A percentile compares a stretch with the other conserved stretches of the same genome.
Conservation (phyloP, 1,140 invertebrate species). For the Drosophila cardini region DNA sequence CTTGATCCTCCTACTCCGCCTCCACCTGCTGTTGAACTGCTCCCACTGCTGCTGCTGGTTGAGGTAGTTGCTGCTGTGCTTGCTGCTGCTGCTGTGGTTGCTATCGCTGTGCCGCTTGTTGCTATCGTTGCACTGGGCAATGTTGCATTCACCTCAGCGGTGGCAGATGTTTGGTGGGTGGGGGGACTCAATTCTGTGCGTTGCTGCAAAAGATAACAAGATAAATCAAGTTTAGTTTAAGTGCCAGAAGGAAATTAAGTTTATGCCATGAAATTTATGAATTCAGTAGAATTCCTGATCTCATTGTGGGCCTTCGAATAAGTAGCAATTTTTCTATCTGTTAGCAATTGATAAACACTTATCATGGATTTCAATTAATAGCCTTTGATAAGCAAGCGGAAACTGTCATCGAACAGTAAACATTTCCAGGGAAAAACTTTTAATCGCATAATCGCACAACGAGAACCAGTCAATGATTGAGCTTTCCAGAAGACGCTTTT, state of each 20-base stretch:
- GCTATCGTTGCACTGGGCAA: slow-evolving; percentile 57
- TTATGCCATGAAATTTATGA: background rate
- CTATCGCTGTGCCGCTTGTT: slow-evolving; percentile 47
- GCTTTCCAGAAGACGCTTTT: background rate
- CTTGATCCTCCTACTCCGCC: too few species aligned
- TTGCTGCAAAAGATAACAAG: slow-evolving; percentile 63
- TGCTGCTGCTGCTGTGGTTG: slow-evolving; percentile 39
- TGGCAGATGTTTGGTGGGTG: slow-evolving; percentile 76
- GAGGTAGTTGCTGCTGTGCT: slow-evolving; percentile 45
- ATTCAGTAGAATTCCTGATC: background rate
- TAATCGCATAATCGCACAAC: background rate
- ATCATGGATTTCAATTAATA: too few species aligned
- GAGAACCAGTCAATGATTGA: slow-evolving; percentile 8
- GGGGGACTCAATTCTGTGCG: slow-evolving; percentile 81
- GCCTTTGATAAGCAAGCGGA: slow-evolving; percentile 5
- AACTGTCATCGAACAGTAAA: background rate
- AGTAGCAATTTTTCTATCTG: too few species aligned
- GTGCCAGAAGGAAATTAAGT: background rate
- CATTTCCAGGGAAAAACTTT: slow-evolving; percentile 12
- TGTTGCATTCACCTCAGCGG: slow-evolving; percentile 71
- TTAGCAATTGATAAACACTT: too few species aligned
- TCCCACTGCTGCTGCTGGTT: slow-evolving; percentile 36
- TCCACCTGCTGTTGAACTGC: slow-evolving; percentile 21
- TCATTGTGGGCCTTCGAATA: too few species aligned
- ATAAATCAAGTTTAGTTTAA: slow-evolving; percentile 4